phyloP scores from a whole-genome alignment of 2,888 invertebrate species.

The Physocephala rufipes region DNA sequence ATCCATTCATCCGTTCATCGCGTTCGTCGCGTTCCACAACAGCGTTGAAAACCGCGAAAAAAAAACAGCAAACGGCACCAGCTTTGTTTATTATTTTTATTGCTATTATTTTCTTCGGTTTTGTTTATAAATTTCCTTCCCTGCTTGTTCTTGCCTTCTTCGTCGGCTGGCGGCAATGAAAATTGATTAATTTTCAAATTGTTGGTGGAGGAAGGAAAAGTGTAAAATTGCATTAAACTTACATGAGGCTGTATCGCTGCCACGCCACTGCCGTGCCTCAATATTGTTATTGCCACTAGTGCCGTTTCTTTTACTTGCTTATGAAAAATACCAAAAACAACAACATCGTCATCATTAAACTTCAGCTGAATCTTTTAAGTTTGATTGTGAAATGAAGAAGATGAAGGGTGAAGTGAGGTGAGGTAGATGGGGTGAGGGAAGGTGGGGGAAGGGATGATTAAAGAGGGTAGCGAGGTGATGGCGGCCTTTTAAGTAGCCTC shows the following conservation, averaged over 20 bases:
- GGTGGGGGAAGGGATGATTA: neutral
- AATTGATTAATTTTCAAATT: slow-evolving; percentile 37
- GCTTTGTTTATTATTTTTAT: too few species aligned
- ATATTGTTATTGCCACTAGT: too few species aligned
- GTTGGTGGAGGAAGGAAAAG: slow-evolving; percentile 28
- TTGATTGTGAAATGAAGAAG: too few species aligned
- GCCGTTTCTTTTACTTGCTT: too few species aligned
- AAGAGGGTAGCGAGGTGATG: neutral
- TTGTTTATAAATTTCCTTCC: too few species aligned
- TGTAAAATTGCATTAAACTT: slow-evolving; percentile 39
- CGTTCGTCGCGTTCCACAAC: too few species aligned
- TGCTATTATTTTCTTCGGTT: neutral
- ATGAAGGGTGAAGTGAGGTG: too few species aligned
- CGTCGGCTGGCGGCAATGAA: slow-evolving; percentile 22
- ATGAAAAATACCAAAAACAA: neutral
- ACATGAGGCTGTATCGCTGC: slow-evolving; percentile 6
- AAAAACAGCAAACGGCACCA: slow-evolving; percentile 12
- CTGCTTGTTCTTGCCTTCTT: too few species aligned
- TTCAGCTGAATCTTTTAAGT: neutral
- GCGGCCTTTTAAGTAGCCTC: neutral
- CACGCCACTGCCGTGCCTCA: neutral
- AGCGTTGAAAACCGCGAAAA: neutral
- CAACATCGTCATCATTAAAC: neutral
- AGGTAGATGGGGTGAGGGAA: too few species aligned
- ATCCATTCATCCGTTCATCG: too few species aligned